These are phyloP conservation scores for Eupithecia tripunctaria DNA, from an alignment of 2,888 invertebrate species.

Conservation along the genomic window DNA sequence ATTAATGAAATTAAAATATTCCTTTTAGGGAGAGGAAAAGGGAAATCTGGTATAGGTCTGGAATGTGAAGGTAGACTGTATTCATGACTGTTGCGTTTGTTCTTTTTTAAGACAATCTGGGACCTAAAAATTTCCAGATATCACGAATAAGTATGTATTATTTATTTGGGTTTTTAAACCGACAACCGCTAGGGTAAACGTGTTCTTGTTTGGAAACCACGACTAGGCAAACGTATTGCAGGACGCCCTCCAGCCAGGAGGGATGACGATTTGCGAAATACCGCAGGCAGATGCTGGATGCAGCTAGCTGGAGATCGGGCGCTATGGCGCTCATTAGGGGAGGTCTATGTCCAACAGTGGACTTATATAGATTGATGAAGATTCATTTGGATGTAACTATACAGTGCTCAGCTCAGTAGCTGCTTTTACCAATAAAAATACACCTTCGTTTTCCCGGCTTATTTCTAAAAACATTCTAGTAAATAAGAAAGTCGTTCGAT, in stretches of 20 bases:
- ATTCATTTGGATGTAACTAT: not conserved
- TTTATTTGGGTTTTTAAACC: no score
- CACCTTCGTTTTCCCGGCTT: constrained; percentile 10
- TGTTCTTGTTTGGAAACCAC: no score
- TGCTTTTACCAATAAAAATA: not conserved
- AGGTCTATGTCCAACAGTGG: no score
- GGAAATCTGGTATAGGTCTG: constrained; percentile 21
- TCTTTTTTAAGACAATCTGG: not conserved
- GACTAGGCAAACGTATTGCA: no score
- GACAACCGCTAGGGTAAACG: no score
- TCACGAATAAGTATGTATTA: not conserved
- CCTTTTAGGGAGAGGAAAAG: constrained; percentile 19
- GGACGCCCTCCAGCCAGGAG: no score
- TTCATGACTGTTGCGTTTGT: not conserved
- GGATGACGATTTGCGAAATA: no score
- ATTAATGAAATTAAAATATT: constrained; percentile 39
- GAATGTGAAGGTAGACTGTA: not conserved
- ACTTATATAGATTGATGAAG: no score
- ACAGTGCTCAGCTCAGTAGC: not conserved
- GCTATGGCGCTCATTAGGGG: no score
- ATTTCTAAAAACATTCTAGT: constrained; percentile 18
- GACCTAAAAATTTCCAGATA: not conserved
- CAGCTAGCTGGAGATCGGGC: no score
- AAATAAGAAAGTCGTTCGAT: constrained; percentile 28
- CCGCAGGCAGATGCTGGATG: no score